Percentiles rank a stretch among this genome's conserved stretches.
These are phyloP conservation scores for Salvator merianae DNA, from an alignment of 2,113 vertebrate species.

Conservation along the genomic window DNA sequence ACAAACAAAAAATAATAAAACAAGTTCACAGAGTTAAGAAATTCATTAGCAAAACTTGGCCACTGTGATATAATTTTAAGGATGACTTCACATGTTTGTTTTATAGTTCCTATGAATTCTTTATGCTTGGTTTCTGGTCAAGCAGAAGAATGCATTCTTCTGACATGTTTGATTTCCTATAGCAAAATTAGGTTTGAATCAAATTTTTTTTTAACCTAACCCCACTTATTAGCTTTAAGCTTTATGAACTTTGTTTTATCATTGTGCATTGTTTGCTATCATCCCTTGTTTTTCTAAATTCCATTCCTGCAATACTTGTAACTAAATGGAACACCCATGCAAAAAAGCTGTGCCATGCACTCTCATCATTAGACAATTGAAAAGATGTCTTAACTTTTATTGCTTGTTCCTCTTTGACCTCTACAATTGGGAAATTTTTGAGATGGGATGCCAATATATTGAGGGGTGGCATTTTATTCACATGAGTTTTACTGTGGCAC, in stretches of 20 bases:
- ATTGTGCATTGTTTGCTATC: constrained; percentile 38
- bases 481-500: constrained; percentile 34
- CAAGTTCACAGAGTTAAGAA: too few species aligned
- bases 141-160: too few species aligned
- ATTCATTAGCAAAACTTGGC: too few species aligned
- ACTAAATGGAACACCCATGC: not conserved
- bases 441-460: constrained; percentile 35
- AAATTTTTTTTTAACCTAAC: not conserved
- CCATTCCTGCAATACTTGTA: constrained; percentile 45
- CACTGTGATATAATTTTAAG: too few species aligned
- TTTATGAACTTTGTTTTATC: constrained; percentile 18
- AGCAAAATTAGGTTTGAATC: not conserved
- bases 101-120: not conserved
- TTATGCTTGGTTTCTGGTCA: not conserved
- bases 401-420: not conserved
- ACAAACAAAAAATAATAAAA: too few species aligned
- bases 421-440: constrained; percentile 38
- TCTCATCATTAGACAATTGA: constrained; percentile 45
- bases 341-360: not conserved
- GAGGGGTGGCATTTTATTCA: constrained; percentile 57
- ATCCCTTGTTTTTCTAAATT: constrained; percentile 20
- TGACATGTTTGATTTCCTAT: too few species aligned
- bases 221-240: constrained; percentile 44
- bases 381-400: constrained; percentile 45
- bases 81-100: not conserved